These are phyloP conservation scores for Hemicrepidius hirtus DNA, from an alignment of 2,888 invertebrate species.

Conservation along the genomic window DNA sequence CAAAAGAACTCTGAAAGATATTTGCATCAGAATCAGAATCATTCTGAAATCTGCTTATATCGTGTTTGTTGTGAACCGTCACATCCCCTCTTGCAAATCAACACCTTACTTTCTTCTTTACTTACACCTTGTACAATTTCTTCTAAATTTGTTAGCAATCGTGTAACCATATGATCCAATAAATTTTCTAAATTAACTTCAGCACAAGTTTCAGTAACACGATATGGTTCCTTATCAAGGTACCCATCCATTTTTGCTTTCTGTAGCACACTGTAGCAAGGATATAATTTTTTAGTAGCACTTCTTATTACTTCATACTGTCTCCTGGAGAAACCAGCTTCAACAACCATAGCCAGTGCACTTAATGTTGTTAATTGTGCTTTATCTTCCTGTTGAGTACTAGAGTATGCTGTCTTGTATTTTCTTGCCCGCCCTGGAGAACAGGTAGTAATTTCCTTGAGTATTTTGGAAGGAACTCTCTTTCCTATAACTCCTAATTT, in stretches of 20 bases:
- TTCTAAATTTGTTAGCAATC: slow-evolving; percentile 41
- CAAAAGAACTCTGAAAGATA: slow-evolving; percentile 62
- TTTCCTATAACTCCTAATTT: no score
- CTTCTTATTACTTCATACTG: slow-evolving; percentile 59
- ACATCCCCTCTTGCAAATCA: slow-evolving; percentile 57
- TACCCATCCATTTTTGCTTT: slow-evolving; percentile 50
- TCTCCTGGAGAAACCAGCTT: slow-evolving; percentile 58
- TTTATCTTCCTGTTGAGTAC: no score
- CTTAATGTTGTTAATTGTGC: slow-evolving; percentile 55
- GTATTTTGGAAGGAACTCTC: no score
- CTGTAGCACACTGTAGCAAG: slow-evolving; percentile 59
- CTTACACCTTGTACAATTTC: slow-evolving; percentile 34
- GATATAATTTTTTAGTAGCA: slow-evolving; percentile 58
- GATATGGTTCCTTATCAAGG: slow-evolving; percentile 34
- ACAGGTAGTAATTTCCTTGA: no score
- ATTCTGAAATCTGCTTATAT: slow-evolving; percentile 61
- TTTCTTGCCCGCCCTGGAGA: no score
- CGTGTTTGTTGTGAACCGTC: slow-evolving; percentile 60
- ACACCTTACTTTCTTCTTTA: slow-evolving; percentile 46
- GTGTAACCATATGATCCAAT: slow-evolving; percentile 54
- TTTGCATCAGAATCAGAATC: slow-evolving; percentile 54
- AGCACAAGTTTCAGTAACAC: slow-evolving; percentile 52
- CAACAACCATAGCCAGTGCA: slow-evolving; percentile 58
- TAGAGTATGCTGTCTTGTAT: no score
- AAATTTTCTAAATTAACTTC: slow-evolving; percentile 56